Evolutionary conservation across 2,113 vertebrate species (phyloP).

Genomic region (Syngnathus typhle): DNA sequence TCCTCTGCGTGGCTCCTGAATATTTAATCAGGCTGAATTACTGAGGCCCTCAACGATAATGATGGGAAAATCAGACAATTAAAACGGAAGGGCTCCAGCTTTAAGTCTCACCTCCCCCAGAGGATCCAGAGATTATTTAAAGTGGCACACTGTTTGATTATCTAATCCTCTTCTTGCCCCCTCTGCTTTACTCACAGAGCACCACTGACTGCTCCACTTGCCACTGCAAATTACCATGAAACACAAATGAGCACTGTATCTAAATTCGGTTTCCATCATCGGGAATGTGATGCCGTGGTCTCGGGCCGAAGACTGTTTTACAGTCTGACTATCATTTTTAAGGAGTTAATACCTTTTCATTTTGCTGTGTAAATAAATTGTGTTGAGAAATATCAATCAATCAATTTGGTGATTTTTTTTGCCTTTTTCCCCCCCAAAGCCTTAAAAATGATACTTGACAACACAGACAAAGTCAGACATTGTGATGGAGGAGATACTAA

Average conservation of each 20-base stretch:
- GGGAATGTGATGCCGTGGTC: constrained; percentile 32
- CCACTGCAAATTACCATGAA: constrained; percentile 68
- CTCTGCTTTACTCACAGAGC: constrained; percentile 65
- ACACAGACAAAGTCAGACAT: constrained; percentile 46
- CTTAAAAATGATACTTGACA: no score
- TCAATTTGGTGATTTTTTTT: no score
- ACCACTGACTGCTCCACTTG: constrained; percentile 60
- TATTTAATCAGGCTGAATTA: constrained; percentile 75
- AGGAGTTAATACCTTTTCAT: neutral
- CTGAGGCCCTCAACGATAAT: constrained; percentile 73
- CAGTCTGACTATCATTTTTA: constrained; percentile 31
- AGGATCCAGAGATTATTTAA: constrained; percentile 71
- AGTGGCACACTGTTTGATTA: constrained; percentile 73
- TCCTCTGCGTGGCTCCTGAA: constrained; percentile 67
- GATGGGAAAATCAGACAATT: constrained; percentile 75
- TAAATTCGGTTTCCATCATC: constrained; percentile 43
- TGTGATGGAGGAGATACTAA: constrained; percentile 42
- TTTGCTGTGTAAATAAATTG: neutral
- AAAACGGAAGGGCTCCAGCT: constrained; percentile 69
- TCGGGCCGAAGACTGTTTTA: constrained; percentile 40
- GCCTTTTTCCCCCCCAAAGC: no score
- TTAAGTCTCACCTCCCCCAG: constrained; percentile 68
- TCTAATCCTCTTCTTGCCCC: constrained; percentile 69
- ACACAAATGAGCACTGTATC: constrained; percentile 56
- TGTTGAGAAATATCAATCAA: neutral